Conservation (phyloP, 2,888 invertebrate genomes). For the Tetragnatha montana region DNA sequence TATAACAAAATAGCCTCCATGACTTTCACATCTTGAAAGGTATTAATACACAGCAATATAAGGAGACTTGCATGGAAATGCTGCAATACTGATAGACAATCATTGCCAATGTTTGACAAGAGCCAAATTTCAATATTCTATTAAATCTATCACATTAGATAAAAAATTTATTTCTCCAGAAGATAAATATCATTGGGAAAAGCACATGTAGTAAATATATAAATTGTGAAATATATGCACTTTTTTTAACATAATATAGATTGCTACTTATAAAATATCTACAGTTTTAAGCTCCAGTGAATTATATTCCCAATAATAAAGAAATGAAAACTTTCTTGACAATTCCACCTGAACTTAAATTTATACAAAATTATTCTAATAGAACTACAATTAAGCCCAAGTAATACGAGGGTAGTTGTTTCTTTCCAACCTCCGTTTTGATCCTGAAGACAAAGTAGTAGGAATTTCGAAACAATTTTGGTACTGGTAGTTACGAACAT, state of each 20-base stretch:
- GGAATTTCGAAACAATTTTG: too few species aligned
- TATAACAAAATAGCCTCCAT: constrained; percentile 68
- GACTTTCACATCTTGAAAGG: constrained; percentile 24
- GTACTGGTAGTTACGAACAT: too few species aligned
- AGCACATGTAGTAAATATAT: constrained; percentile 2
- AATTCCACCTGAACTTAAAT: neutral
- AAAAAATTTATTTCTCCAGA: neutral
- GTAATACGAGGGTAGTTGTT: too few species aligned
- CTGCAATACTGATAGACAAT: constrained; percentile 44
- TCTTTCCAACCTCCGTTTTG: too few species aligned
- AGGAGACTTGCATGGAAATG: constrained; percentile 19
- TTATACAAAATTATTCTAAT: too few species aligned
- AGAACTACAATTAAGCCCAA: too few species aligned
- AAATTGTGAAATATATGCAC: neutral
- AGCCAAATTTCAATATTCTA: constrained; percentile 9
- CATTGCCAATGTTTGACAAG: constrained; percentile 1
- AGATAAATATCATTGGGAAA: constrained; percentile 14
- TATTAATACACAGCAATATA: constrained; percentile 52
- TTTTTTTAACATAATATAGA: neutral
- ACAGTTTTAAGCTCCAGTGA: constrained; percentile 38
- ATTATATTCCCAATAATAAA: constrained; percentile 14
- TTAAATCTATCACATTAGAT: constrained; percentile 4
- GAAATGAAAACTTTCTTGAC: neutral
- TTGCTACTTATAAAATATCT: neutral
- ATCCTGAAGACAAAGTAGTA: too few species aligned